phyloP scores from a whole-genome alignment of 2,888 invertebrate genomes.

The Cetonia aurata region DNA sequence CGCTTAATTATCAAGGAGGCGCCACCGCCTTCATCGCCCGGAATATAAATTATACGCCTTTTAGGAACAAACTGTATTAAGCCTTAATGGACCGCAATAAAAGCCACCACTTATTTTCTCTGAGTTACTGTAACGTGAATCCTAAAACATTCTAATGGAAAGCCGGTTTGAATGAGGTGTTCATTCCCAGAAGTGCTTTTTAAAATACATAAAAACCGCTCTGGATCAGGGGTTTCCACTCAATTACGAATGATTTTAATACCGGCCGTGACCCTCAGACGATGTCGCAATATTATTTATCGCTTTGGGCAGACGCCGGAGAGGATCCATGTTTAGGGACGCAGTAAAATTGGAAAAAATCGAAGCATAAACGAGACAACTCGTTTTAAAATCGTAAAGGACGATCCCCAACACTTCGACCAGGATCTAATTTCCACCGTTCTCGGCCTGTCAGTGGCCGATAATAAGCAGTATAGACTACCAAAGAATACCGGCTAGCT shows the following conservation, averaged over 20 bases:
- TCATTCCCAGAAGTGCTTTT: too few relatives aligned
- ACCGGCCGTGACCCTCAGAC: too few relatives aligned
- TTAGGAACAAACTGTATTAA: constrained; percentile 36
- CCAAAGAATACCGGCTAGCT: not conserved
- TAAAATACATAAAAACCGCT: too few relatives aligned
- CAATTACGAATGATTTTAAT: too few relatives aligned
- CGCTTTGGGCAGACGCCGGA: too few relatives aligned
- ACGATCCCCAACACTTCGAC: not conserved
- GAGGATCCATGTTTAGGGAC: too few relatives aligned
- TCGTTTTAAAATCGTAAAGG: not conserved
- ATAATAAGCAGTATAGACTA: constrained; percentile 18
- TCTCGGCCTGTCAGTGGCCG: not conserved
- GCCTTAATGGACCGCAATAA: constrained; percentile 27
- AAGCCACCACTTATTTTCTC: constrained; percentile 15
- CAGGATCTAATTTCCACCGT: constrained; percentile 4
- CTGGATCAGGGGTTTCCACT: too few relatives aligned
- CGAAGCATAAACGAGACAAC: too few relatives aligned
- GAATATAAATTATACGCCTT: constrained; percentile 28
- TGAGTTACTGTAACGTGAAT: not conserved
- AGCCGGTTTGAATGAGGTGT: not conserved
- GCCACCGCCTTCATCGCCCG: constrained; percentile 1
- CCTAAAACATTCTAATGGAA: not conserved
- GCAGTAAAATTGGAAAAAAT: too few relatives aligned
- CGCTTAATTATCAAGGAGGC: constrained; percentile 28
- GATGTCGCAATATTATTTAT: too few relatives aligned